A percentile compares a stretch with the other conserved stretches of the same genome.
Conservation (phyloP, 2,113 vertebrate species). For the Apodemus sylvaticus region DNA sequence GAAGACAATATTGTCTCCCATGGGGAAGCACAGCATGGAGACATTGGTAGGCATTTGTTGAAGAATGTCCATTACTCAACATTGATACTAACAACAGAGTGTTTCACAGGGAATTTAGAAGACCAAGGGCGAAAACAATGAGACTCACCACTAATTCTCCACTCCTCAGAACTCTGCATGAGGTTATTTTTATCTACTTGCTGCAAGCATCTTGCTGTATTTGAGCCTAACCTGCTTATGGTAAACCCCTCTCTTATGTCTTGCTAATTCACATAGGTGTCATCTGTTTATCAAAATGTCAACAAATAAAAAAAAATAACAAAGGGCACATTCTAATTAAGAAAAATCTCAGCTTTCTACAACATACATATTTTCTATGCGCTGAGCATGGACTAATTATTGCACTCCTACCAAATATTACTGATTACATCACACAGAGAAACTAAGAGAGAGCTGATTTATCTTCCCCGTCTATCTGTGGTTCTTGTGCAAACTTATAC, state of each 20-base stretch:
- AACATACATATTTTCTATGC: constrained; percentile 79
- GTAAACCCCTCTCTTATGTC: constrained; percentile 68
- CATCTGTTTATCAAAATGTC: constrained; percentile 84
- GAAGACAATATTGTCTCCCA: neutral
- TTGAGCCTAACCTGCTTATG: constrained; percentile 62
- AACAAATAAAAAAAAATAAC: constrained; percentile 56
- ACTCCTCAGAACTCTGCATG: fast-evolving
- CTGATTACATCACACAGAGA: constrained; percentile 84
- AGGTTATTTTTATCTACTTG: neutral
- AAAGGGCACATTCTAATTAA: constrained; percentile 81
- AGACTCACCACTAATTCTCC: neutral
- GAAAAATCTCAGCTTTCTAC: constrained; percentile 84
- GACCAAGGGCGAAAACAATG: neutral
- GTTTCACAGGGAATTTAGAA: neutral
- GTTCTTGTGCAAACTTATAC: constrained; percentile 90
- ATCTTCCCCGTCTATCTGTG: constrained; percentile 87
- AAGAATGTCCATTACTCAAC: neutral
- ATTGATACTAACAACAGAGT: neutral
- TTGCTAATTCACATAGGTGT: constrained; percentile 72
- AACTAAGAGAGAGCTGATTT: constrained; percentile 79
- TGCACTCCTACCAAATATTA: constrained; percentile 85
- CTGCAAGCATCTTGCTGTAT: constrained; percentile 47
- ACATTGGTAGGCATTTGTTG: neutral
- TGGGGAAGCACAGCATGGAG: neutral
- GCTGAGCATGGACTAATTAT: constrained; percentile 86